phyloP scores from a whole-genome alignment of 2,888 invertebrate genomes.

The Eristalinus aeneus region DNA sequence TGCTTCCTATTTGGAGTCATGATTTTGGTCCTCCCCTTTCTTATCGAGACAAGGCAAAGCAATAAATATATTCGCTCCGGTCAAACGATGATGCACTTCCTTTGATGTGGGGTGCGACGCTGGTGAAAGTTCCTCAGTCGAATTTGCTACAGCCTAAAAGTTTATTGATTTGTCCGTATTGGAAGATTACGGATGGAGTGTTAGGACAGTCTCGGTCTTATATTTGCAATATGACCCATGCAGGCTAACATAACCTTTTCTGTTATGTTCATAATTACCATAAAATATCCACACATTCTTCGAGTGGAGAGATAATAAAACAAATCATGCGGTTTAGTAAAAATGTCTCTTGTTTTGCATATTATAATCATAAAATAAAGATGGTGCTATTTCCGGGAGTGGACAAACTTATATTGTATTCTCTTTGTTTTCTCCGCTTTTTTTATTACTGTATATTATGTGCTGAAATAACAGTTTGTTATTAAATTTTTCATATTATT shows the following conservation, averaged over 20 bases:
- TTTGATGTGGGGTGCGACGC: conserved; percentile 41
- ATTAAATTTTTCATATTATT: conserved; percentile 60
- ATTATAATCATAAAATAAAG: conserved; percentile 80
- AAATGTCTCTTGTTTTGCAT: conserved; percentile 76
- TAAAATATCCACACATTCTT: conserved; percentile 58
- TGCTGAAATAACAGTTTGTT: conserved; percentile 73
- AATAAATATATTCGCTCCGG: conserved; percentile 70
- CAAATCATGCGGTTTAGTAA: conserved; percentile 64
- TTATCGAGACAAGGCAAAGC: conserved; percentile 36
- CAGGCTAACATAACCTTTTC: not conserved
- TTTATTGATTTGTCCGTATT: conserved; percentile 49
- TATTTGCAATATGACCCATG: not conserved
- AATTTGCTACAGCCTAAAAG: conserved; percentile 6
- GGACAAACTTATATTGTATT: conserved; percentile 41
- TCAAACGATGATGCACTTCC: conserved; percentile 58
- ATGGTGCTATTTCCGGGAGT: conserved; percentile 73
- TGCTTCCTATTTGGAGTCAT: conserved; percentile 53
- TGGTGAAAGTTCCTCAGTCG: not conserved
- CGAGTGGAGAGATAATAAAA: conserved; percentile 18
- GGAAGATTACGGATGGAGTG: not conserved
- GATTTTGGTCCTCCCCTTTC: conserved; percentile 45
- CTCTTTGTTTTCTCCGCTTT: conserved; percentile 24
- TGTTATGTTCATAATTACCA: conserved; percentile 50
- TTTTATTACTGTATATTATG: conserved; percentile 71
- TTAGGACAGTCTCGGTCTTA: not conserved